phyloP scores from a whole-genome alignment of 2,113 vertebrate genomes.

The Caretta caretta region DNA sequence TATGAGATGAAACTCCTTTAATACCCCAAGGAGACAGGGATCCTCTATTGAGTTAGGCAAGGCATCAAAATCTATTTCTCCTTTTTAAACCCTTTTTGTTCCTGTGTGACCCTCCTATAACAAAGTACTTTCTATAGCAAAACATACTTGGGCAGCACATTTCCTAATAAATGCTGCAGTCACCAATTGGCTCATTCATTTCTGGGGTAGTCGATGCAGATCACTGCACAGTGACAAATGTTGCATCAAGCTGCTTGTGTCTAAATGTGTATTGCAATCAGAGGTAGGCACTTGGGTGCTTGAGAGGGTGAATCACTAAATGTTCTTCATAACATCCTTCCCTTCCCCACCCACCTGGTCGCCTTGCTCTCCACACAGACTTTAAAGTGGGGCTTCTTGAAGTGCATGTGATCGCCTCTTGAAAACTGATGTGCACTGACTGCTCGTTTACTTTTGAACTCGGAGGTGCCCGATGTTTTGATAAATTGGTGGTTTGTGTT shows the following conservation, averaged over 20 bases:
- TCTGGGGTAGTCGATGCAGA: too few species aligned
- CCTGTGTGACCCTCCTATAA: not conserved
- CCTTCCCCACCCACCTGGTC: not conserved
- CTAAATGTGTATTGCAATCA: not conserved
- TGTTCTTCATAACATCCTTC: constrained; percentile 1
- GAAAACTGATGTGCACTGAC: not conserved
- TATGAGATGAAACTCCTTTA: not conserved
- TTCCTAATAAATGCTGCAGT: not conserved
- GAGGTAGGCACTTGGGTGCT: not conserved
- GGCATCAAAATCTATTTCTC: not conserved
- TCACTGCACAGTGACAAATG: not conserved
- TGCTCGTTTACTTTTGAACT: not conserved
- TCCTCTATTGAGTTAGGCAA: too few species aligned
- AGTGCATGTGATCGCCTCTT: not conserved
- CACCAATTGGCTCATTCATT: not conserved
- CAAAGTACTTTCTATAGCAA: not conserved
- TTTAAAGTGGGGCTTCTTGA: not conserved
- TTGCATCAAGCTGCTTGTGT: not conserved
- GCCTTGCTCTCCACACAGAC: not conserved
- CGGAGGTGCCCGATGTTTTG: not conserved
- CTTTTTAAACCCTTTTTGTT: not conserved
- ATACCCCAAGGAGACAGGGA: not conserved
- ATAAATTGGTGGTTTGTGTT: not conserved
- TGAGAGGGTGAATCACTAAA: not conserved
- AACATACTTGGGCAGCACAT: not conserved